Evolutionary conservation across 2,113 vertebrate species (phyloP).

Genomic region (Scophthalmus maximus): DNA sequence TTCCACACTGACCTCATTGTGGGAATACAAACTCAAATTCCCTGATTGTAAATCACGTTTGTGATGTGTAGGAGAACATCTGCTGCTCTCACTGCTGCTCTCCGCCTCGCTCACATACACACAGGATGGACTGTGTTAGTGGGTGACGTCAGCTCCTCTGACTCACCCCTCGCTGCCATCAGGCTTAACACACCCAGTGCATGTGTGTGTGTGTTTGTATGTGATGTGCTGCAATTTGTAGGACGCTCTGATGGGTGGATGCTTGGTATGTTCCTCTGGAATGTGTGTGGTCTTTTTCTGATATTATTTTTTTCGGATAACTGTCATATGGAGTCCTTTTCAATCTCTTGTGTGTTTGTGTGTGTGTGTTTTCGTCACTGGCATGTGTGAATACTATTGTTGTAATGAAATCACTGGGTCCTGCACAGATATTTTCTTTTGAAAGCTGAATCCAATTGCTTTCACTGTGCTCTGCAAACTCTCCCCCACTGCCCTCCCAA

Average conservation of each 20-base stretch:
- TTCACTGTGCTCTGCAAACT: constrained; percentile 31
- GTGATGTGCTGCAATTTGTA: constrained; percentile 53
- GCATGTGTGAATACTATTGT: constrained; percentile 36
- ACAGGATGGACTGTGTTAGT: constrained; percentile 69
- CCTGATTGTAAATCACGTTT: constrained; percentile 72
- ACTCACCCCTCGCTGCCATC: constrained; percentile 76
- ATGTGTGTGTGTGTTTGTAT: constrained; percentile 43
- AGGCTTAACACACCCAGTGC: constrained; percentile 68
- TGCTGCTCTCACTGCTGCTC: constrained; percentile 65
- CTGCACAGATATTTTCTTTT: constrained; percentile 11
- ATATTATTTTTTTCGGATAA: background rate
- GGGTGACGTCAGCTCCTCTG: constrained; percentile 79
- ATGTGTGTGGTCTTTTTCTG: constrained; percentile 58
- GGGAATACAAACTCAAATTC: constrained; percentile 62
- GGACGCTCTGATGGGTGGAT: constrained; percentile 56
- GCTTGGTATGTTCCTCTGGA: constrained; percentile 44
- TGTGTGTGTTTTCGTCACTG: constrained; percentile 12
- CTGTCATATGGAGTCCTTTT: constrained; percentile 6
- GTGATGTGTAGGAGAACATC: constrained; percentile 75
- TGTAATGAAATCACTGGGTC: constrained; percentile 40
- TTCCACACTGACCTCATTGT: constrained; percentile 72
- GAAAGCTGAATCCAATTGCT: constrained; percentile 40
- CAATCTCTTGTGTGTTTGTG: no score
- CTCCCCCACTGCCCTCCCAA: constrained; percentile 7
- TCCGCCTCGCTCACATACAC: constrained; percentile 35